These are phyloP conservation scores for Dorcus parallelipipedus DNA, from an alignment of 2,888 invertebrate genomes.

Conservation along the genomic window DNA sequence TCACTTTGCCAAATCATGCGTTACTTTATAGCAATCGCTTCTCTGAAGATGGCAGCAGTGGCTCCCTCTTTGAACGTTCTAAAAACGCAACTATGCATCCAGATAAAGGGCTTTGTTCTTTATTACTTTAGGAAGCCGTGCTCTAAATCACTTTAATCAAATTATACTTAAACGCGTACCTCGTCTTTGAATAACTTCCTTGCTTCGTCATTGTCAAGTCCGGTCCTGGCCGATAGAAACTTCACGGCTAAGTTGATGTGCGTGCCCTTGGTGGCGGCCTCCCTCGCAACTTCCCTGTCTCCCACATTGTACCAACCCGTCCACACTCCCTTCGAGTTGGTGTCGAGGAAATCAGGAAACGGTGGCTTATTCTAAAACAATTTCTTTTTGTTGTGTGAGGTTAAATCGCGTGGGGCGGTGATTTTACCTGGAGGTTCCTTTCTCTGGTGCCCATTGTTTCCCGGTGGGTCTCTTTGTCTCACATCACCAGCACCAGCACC, in stretches of 20 bases:
- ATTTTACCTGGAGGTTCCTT: too few relatives aligned
- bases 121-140: too few relatives aligned
- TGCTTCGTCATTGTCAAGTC: conserved; percentile 53
- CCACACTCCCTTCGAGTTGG: conserved; percentile 53
- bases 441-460: too few relatives aligned
- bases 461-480: too few relatives aligned
- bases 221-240: conserved; percentile 57
- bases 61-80: too few relatives aligned
- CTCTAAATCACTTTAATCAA: too few relatives aligned
- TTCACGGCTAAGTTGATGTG: conserved; percentile 58
- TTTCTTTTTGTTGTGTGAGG: not conserved
- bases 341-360: conserved; percentile 38
- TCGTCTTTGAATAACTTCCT: conserved; percentile 57
- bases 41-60: too few relatives aligned
- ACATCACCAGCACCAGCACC: too few relatives aligned
- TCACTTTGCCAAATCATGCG: too few relatives aligned
- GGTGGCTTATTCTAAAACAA: conserved; percentile 25
- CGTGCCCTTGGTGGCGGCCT: conserved; percentile 66
- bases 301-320: conserved; percentile 62
- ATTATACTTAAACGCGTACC: conserved; percentile 42
- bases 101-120: too few relatives aligned
- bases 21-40: too few relatives aligned
- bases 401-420: not conserved
- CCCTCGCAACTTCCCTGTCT: conserved; percentile 62
- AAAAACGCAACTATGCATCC: too few relatives aligned